A percentile compares a stretch with the other conserved stretches of the same genome.
Evolutionary conservation across 2,797 vertebrate species (phyloP).

Genomic region (Todus mexicanus): DNA sequence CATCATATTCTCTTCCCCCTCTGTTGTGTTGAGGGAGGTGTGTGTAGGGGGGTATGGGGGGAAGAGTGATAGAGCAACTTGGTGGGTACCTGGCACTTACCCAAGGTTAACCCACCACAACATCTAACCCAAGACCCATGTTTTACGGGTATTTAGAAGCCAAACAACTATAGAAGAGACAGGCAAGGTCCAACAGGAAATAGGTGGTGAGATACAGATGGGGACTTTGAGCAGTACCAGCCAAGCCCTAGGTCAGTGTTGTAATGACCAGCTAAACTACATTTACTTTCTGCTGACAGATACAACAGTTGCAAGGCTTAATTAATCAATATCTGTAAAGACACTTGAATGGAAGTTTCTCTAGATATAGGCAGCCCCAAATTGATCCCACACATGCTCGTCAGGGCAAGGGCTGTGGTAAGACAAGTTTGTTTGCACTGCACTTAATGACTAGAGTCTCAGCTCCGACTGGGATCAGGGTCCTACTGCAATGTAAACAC

Average conservation of each 20-base stretch:
- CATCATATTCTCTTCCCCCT: too few species aligned
- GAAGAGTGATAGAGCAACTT: too few species aligned
- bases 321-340: not conserved
- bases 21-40: too few species aligned
- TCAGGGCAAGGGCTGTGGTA: not conserved
- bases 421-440: not conserved
- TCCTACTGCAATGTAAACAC: not conserved
- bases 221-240: not conserved
- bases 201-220: accelerated
- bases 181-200: not conserved
- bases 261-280: not conserved
- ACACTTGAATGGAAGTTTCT: not conserved
- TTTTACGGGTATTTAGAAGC: not conserved
- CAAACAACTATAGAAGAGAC: not conserved
- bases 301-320: not conserved
- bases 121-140: not conserved
- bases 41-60: too few species aligned
- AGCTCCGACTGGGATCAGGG: not conserved
- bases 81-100: too few species aligned
- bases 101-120: too few species aligned
- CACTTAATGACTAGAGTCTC: not conserved
- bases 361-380: not conserved
- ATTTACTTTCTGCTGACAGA: not conserved
- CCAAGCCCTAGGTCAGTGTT: not conserved
- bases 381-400: not conserved